Evolutionary conservation across 2,888 invertebrate species (phyloP).

Genomic region (Philaethria dido): DNA sequence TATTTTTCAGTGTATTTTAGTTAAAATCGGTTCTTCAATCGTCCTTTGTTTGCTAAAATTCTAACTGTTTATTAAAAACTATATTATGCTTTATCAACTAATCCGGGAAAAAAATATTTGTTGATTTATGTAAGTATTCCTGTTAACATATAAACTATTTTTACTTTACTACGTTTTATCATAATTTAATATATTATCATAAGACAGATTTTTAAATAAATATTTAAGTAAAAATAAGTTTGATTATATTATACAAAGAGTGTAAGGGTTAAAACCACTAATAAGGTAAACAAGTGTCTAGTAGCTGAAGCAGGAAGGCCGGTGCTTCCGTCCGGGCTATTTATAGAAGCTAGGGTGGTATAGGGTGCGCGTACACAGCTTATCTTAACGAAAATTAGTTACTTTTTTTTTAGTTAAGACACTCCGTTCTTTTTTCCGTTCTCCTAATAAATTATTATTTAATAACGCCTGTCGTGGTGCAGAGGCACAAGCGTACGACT

Average conservation of each 20-base stretch:
- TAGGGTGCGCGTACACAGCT: conserved; percentile 40
- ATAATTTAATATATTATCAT: too few relatives aligned
- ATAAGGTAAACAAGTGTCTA: conserved; percentile 64
- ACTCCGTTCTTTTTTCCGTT: too few relatives aligned
- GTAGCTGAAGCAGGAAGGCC: conserved; percentile 64
- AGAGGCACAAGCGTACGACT: too few relatives aligned
- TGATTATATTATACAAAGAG: conserved; percentile 23
- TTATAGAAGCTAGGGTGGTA: conserved; percentile 51
- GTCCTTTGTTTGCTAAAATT: too few relatives aligned
- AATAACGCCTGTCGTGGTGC: too few relatives aligned
- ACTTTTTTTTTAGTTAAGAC: neutral
- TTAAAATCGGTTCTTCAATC: too few relatives aligned
- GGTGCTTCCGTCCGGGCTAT: conserved; percentile 63
- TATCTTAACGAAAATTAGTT: conserved; percentile 10
- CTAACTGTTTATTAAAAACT: too few relatives aligned
- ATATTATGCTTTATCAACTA: too few relatives aligned
- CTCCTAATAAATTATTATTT: too few relatives aligned
- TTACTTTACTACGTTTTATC: too few relatives aligned
- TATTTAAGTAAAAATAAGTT: neutral
- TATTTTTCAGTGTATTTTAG: too few relatives aligned
- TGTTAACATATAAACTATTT: neutral
- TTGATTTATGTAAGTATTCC: neutral
- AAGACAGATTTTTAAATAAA: neutral
- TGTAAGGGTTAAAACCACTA: conserved; percentile 59
- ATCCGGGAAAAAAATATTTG: too few relatives aligned